Conservation (phyloP, 2,888 invertebrate genomes). For the Agriotes lineatus region DNA sequence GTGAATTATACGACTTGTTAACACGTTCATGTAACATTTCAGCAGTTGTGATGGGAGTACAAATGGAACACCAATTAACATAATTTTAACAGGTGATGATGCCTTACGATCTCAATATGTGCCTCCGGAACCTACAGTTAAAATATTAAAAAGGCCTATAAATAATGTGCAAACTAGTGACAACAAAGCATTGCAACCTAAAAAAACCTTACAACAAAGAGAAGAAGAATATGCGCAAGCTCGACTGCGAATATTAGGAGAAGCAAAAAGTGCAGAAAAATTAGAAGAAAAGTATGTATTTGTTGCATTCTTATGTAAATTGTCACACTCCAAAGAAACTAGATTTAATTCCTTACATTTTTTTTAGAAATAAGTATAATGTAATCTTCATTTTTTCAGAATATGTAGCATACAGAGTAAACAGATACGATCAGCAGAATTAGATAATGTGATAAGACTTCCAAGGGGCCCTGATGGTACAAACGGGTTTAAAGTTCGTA, state of each 20-base stretch:
- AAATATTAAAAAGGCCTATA: conserved; percentile 84
- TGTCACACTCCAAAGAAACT: no score
- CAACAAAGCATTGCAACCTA: conserved; percentile 78
- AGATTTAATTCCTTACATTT: no score
- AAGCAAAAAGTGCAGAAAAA: conserved; percentile 85
- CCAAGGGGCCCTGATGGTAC: conserved; percentile 87
- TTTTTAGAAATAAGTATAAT: no score
- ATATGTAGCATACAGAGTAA: conserved; percentile 61
- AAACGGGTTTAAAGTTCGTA: conserved; percentile 75
- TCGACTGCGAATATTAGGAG: conserved; percentile 89
- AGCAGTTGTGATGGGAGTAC: conserved; percentile 62
- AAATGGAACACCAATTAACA: conserved; percentile 70
- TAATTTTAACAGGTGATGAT: conserved; percentile 83
- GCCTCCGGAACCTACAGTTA: conserved; percentile 85
- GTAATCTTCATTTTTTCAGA: conserved; percentile 47
- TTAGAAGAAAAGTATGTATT: conserved; percentile 70
- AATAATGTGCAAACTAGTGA: conserved; percentile 67
- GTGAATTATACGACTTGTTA: no score
- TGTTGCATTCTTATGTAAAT: conserved; percentile 8
- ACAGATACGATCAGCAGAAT: conserved; percentile 51
- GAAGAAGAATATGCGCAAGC: conserved; percentile 96
- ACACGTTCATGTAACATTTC: conserved; percentile 35
- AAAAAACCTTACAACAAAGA: conserved; percentile 88
- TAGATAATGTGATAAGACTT: conserved; percentile 73
- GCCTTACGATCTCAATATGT: conserved; percentile 84